Percentiles rank a stretch among this genome's conserved stretches.
phyloP scores from a whole-genome alignment of 2,888 invertebrate species.

The Thereva unica region DNA sequence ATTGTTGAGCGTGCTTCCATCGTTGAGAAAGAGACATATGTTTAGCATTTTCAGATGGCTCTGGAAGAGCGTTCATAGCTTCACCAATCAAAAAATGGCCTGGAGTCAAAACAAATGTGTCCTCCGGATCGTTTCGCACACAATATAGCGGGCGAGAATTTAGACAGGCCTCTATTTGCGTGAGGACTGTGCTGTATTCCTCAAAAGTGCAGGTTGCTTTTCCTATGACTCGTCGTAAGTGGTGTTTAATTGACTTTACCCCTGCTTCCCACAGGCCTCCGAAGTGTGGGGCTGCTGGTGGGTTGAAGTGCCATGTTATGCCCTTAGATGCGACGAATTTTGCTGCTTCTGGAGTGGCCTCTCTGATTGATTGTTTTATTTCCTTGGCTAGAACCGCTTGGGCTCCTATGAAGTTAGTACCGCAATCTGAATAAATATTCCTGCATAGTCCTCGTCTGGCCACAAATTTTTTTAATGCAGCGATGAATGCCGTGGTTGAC shows the following conservation, averaged over 20 bases:
- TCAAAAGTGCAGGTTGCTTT: constrained; percentile 43
- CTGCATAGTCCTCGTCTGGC: not conserved
- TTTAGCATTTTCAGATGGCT: not conserved
- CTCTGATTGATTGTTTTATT: not conserved
- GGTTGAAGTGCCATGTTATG: not conserved
- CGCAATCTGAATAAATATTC: constrained; percentile 1
- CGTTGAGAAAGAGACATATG: not conserved
- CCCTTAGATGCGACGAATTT: not conserved
- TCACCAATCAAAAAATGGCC: no score
- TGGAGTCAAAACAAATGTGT: no score
- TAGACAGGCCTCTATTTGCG: constrained; percentile 45
- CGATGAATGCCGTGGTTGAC: not conserved
- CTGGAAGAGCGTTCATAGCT: constrained; percentile 32
- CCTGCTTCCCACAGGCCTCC: no score
- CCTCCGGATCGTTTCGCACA: no score
- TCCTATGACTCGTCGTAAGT: constrained; percentile 40
- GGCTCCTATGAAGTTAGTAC: no score
- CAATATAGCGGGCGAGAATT: no score
- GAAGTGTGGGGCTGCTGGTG: no score
- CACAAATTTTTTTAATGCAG: not conserved
- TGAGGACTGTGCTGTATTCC: constrained; percentile 45
- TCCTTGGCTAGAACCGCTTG: no score
- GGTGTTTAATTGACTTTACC: no score
- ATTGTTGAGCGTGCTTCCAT: constrained; percentile 43
- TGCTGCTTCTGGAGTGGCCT: not conserved